phyloP scores from a whole-genome alignment of 2,888 invertebrate species.

The Electrophaes corylata region DNA sequence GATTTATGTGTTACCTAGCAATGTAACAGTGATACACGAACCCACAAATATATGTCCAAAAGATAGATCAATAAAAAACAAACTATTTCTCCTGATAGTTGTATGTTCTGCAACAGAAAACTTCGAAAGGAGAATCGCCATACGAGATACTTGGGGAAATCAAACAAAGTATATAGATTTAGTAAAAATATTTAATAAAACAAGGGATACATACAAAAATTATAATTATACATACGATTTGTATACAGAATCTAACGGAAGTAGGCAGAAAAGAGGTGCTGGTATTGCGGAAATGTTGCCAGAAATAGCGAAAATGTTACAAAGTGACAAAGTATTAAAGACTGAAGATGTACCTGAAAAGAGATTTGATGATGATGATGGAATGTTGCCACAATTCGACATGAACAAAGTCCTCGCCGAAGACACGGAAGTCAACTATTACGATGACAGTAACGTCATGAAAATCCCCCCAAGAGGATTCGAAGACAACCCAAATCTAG shows the following conservation, averaged over 20 bases:
- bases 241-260: conserved; percentile 48
- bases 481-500: conserved; percentile 60
- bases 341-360: conserved; percentile 57
- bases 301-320: conserved; percentile 52
- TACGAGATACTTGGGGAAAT: conserved; percentile 89
- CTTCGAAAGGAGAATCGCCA: conserved; percentile 86
- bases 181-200: conserved; percentile 55
- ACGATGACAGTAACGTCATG: conserved; percentile 73
- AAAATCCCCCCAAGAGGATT: conserved; percentile 73
- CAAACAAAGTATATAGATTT: conserved; percentile 64
- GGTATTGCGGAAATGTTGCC: conserved; percentile 63
- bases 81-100: conserved; percentile 87
- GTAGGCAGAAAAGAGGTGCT: conserved; percentile 53
- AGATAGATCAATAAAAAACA: conserved; percentile 52
- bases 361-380: conserved; percentile 63
- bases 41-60: conserved; percentile 82
- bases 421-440: conserved; percentile 49
- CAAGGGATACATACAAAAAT: conserved; percentile 62
- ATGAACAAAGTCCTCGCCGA: conserved; percentile 72
- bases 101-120: conserved; percentile 90
- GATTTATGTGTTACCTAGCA: conserved; percentile 88
- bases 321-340: conserved; percentile 54
- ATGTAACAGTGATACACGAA: conserved; percentile 86
- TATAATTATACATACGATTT: conserved; percentile 71
- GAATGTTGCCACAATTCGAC: conserved; percentile 70